Base-by-base conservation (phyloP, 2,797 vertebrate species). In the Sus cebifrons region DNA sequence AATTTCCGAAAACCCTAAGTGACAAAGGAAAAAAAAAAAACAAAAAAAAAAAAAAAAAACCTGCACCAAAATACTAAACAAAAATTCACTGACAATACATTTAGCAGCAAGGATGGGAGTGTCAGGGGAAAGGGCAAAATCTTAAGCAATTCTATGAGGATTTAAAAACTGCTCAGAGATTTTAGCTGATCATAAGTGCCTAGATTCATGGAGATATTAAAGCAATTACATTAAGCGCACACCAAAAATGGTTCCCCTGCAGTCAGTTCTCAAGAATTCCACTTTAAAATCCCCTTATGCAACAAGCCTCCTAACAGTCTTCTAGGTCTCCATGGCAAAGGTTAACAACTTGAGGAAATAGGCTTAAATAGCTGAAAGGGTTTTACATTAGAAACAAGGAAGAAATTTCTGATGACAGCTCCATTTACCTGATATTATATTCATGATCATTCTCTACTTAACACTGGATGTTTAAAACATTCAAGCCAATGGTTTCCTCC, bases 221-320 rank as follows among this genome's bases (percentile, higher is more conserved):
- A 84, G 64, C 78, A 95, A 87, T 86, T 78, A 92, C 54, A 84
- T 86, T 64, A 94, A 87, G 52, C 82, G n/a, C 64, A 91, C 85
- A 81, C 21, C 62, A 85, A 95, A 96, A 96, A 70, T 65, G 16
- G 14, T 78, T 95, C 96, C 82, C 85, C 58, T 82, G 49, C 32
- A 73, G 16, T 83, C 71, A 94, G 60, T 25, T 65, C 70, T 91
- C 54, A 67, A 87, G 70, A 78, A 86, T 73, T 87, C 81, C 71
- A 86, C 75, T 95, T 96, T 85, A 91, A 96, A 96, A 87, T 62
- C 23, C 62, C n/a, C 67, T 94, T 73, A 93, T 54, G 52, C 81
- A 97, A 36, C 62, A 91, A 96, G 60, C 54, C n/a, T 91, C 64
- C 9, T n/a, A 56, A 64, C 1, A 75, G 27, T 74, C 36, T 74